A percentile compares a stretch with the other conserved stretches of the same genome.
These are phyloP conservation scores for Diplosoma virens DNA, from an alignment of 23 tunicate genomes.

Conservation along the genomic window DNA sequence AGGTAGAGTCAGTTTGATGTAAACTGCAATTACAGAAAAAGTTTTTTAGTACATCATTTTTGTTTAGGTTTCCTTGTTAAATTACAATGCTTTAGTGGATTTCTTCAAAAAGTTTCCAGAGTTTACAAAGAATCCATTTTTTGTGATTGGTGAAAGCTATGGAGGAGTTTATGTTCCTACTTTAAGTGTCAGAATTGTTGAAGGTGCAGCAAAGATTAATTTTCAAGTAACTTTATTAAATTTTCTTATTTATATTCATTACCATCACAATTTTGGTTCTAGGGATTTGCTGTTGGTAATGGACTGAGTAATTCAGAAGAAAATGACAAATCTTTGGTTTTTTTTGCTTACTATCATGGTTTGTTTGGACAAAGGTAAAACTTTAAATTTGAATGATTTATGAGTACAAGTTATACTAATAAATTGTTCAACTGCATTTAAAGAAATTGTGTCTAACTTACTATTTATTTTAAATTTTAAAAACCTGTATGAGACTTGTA, in stretches of 20 bases:
- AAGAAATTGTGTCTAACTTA: no score
- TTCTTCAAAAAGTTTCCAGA: conserved; percentile 87
- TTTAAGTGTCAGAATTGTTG: conserved; percentile 44
- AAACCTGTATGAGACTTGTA: no score
- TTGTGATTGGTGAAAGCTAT: conserved; percentile 76
- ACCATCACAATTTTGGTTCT: no score
- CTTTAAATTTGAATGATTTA: no score
- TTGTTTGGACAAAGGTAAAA: conserved; percentile 75
- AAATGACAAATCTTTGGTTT: conserved; percentile 69
- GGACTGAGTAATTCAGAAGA: conserved; percentile 55
- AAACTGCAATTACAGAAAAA: no score
- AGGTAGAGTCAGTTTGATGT: no score
- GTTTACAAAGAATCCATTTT: conserved; percentile 44
- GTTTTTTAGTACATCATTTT: no score
- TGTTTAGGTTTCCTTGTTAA: conserved; percentile 64
- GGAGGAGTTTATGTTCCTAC: conserved; percentile 85
- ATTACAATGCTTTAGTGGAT: conserved; percentile 68
- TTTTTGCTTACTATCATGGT: conserved; percentile 96
- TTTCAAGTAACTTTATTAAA: no score
- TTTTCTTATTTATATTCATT: no score
- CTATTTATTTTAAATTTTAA: no score
- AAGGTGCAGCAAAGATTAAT: conserved; percentile 45
- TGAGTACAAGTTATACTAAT: no score
- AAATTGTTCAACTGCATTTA: no score
- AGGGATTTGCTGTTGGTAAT: conserved; percentile 95